phyloP scores from a whole-genome alignment of 2,797 vertebrate species.

The Neostethus bicornis region DNA sequence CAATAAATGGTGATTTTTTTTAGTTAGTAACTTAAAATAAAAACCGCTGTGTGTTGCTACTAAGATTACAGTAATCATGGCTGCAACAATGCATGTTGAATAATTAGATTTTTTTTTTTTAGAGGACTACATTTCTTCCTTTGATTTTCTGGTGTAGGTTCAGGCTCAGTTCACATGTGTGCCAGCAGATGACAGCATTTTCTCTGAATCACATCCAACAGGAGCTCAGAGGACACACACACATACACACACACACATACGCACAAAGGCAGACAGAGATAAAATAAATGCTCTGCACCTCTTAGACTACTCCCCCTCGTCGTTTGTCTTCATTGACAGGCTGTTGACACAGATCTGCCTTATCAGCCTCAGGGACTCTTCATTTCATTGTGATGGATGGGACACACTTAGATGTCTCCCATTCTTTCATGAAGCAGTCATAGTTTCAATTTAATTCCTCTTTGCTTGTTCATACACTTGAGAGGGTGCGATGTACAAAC shows the following conservation, averaged over 20 bases:
- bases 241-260: constrained; percentile 15
- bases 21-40: too few relatives aligned
- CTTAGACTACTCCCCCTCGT: constrained; percentile 41
- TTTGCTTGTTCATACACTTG: constrained; percentile 42
- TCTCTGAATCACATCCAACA: constrained; percentile 38
- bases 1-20: too few relatives aligned
- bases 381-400: constrained; percentile 64
- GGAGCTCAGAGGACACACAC: constrained; percentile 8
- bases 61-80: too few relatives aligned
- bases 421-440: constrained; percentile 32
- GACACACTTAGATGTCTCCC: constrained; percentile 42
- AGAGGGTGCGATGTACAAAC: constrained; percentile 18
- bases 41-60: too few relatives aligned
- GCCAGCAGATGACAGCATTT: constrained; percentile 61
- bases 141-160: too few relatives aligned
- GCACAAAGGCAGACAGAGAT: constrained; percentile 22
- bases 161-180: constrained; percentile 24
- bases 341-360: constrained; percentile 65
- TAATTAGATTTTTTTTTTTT: too few relatives aligned
- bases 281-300: constrained; percentile 50
- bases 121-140: too few relatives aligned
- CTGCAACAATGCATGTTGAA: too few relatives aligned
- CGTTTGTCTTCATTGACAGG: constrained; percentile 73
- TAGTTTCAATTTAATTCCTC: constrained; percentile 32
- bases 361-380: constrained; percentile 59